Evolutionary conservation across 2,888 invertebrate genomes (phyloP), one percentile per base, ranked within the genome.

Genomic region (Scaptomyza cyrtandrae): DNA sequence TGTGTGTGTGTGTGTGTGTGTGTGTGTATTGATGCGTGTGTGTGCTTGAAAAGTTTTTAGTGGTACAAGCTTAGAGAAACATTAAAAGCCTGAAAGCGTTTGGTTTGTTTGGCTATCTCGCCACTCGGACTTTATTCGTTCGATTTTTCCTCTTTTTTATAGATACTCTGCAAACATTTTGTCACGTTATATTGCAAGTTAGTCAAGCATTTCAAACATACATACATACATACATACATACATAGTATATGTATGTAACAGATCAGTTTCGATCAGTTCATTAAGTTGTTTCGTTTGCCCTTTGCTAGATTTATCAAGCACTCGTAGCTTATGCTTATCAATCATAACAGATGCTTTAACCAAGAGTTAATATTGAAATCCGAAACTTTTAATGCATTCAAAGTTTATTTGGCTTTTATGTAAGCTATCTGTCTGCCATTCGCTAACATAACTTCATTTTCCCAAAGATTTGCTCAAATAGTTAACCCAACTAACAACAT

Each of bases 11-110:
- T 57, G 70, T 14, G 14, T 14, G 16, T 41, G 41, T 41, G n/a
- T 1, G n/a, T n/a, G n/a, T n/a, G 37, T n/a, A n/a, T n/a, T n/a
- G n/a, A n/a, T n/a, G n/a, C n/a, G 37, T 37, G 59, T 64, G 59
- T 60, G 37, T 57, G 70, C 58, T 52, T 44, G 56, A n/a, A 66
- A 75, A 72, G 56, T 75, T 75, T 62, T 62, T 59, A 63, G 54
- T 44, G 10, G 14, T 41, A 16, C 16, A 37, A 61, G 71, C 55
- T 65, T 58, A 56, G 54, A 39, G 57, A 77, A 76, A 66, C 72
- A 61, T 53, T 65, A 37, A 19, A 43, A 27, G 50, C 46, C 65
- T 52, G 27, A 45, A n/a, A 58, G 52, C 45, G 61, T 52, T 73
- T 37, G 4, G 13, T 13, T 11, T 13, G 35, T 2, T 66, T 50